phyloP scores from a whole-genome alignment of 1,140 invertebrate species.

The Drosophila arizonae region DNA sequence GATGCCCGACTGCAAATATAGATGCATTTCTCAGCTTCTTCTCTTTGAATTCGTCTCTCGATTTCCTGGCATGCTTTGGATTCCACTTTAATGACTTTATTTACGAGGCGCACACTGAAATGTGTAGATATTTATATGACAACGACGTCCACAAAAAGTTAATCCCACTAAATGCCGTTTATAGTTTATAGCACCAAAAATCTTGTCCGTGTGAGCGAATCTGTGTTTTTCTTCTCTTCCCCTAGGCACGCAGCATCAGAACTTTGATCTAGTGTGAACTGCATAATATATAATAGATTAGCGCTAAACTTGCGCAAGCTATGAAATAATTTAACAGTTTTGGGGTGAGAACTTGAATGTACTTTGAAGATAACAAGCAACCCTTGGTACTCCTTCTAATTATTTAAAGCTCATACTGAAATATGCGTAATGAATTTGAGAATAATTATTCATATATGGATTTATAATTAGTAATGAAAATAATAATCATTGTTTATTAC shows the following conservation, averaged over 20 bases:
- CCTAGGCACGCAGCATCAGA: slow-evolving; percentile 7
- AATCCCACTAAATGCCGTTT: slow-evolving; percentile 78
- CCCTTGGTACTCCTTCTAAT: no score
- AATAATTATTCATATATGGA: no score
- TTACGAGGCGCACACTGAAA: slow-evolving; percentile 65
- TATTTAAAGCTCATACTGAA: no score
- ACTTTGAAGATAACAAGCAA: no score
- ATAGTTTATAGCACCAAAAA: slow-evolving; percentile 72
- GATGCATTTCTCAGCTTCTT: slow-evolving; percentile 11
- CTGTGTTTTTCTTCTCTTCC: not conserved
- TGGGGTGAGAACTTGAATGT: no score
- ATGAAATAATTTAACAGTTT: no score
- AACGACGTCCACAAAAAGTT: slow-evolving; percentile 77
- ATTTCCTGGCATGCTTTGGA: slow-evolving; percentile 57
- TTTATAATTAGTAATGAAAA: no score
- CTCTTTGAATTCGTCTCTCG: slow-evolving; percentile 38
- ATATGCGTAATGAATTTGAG: no score
- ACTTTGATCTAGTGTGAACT: slow-evolving; percentile 1
- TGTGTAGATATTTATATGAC: slow-evolving; percentile 61
- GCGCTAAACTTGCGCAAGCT: no score
- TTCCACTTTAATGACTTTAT: slow-evolving; percentile 75
- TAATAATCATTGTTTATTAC: no score
- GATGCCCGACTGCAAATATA: slow-evolving; percentile 26
- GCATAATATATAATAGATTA: no score
- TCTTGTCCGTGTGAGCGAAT: slow-evolving; percentile 26